phyloP scores from a whole-genome alignment of 2,797 vertebrate species.

The Fistularia commersonii region DNA sequence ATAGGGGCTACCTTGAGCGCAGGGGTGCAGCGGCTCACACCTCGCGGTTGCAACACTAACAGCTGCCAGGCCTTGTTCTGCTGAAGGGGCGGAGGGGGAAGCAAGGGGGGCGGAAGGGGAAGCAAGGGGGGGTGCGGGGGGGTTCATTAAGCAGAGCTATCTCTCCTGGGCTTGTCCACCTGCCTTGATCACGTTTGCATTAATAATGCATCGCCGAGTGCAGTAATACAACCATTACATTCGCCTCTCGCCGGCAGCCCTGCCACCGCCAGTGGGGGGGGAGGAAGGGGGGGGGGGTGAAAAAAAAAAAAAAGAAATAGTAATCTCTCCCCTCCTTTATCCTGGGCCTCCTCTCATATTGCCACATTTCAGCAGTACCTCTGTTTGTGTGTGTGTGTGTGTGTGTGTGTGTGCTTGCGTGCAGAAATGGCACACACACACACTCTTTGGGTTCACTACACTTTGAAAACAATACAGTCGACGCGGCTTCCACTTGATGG shows the following conservation, averaged over 20 bases:
- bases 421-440: constrained; percentile 74
- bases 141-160: constrained; percentile 79
- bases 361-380: constrained; percentile 58
- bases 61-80: constrained; percentile 78
- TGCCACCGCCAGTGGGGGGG: no score
- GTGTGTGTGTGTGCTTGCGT: no score
- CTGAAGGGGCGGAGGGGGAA: constrained; percentile 56
- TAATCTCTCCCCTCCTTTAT: constrained; percentile 75
- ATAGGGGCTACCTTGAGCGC: constrained; percentile 69
- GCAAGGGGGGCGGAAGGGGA: neutral
- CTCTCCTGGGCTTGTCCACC: constrained; percentile 81
- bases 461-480: constrained; percentile 72
- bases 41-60: constrained; percentile 74
- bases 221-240: constrained; percentile 81
- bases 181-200: constrained; percentile 83
- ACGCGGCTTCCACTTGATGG: constrained; percentile 61
- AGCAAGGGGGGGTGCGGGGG: constrained; percentile 38
- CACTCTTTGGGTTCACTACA: constrained; percentile 73
- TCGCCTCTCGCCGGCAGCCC: constrained; percentile 63
- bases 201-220: constrained; percentile 81
- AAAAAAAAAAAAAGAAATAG: constrained; percentile 58
- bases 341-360: constrained; percentile 59
- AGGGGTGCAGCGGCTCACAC: constrained; percentile 70
- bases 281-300: no score
- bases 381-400: no score